These are phyloP conservation scores for Pedetes capensis DNA, from an alignment of 2,113 vertebrate species.

Conservation along the genomic window DNA sequence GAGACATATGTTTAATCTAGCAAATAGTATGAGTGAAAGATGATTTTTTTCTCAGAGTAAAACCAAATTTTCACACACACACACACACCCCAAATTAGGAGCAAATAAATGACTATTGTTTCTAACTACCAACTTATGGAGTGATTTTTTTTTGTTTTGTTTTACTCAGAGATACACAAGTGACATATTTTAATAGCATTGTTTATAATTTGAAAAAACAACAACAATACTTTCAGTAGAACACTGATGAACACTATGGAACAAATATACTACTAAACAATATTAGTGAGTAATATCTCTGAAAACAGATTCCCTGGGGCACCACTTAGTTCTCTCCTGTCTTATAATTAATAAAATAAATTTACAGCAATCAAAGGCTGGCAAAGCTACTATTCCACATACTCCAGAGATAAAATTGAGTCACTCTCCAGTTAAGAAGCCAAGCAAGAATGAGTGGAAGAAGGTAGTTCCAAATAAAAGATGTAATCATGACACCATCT, in stretches of 20 bases:
- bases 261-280: neutral
- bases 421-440: neutral
- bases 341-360: neutral
- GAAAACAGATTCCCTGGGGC: neutral
- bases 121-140: neutral
- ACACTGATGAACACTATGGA: neutral
- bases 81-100: neutral
- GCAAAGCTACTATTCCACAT: neutral
- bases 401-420: neutral
- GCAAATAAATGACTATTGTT: neutral
- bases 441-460: neutral
- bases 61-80: neutral
- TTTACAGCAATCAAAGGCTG: neutral
- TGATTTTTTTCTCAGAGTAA: too few species aligned
- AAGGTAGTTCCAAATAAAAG: neutral
- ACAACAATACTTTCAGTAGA: neutral
- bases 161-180: neutral
- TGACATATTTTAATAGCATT: neutral
- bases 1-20: neutral
- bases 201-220: neutral
- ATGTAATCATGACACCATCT: neutral
- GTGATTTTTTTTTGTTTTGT: neutral
- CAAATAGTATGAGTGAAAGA: too few species aligned
- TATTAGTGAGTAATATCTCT: neutral
- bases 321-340: rapidly evolving